These are phyloP conservation scores for Drosophila miranda DNA, from an alignment of 1,140 invertebrate species.

Conservation along the genomic window DNA sequence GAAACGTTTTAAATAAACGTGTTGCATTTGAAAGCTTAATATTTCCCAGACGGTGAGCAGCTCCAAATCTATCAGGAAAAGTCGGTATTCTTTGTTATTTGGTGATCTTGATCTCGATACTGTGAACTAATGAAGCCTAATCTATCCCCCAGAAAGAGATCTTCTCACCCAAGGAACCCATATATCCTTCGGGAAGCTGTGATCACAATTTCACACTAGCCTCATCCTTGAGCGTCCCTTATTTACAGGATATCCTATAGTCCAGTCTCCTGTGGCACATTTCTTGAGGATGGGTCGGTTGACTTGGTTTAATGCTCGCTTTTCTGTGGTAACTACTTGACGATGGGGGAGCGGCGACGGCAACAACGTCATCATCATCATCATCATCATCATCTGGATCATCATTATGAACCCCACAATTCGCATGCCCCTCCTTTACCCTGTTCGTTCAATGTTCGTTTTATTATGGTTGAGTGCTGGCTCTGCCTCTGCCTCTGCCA, in stretches of 20 bases:
- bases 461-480: slow-evolving; percentile 44
- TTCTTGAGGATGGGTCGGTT: slow-evolving; percentile 42
- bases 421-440: not conserved
- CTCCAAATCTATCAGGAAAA: no score
- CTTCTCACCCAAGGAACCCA: no score
- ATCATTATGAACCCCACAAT: slow-evolving; percentile 10
- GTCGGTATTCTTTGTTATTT: no score
- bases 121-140: no score
- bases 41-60: no score
- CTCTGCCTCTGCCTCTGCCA: slow-evolving; percentile 1
- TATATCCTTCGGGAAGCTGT: no score
- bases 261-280: not conserved
- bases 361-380: slow-evolving; percentile 46
- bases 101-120: no score
- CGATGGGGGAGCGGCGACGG: slow-evolving; percentile 20
- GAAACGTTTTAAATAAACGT: no score
- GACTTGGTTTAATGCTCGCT: slow-evolving; percentile 61
- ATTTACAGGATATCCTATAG: slow-evolving; percentile 10
- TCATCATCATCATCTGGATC: slow-evolving; percentile 8
- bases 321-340: slow-evolving; percentile 66
- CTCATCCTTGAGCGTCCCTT: no score
- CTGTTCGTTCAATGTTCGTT: slow-evolving; percentile 55
- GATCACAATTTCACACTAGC: no score
- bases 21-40: no score
- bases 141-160: no score